phyloP scores from a whole-genome alignment of 2,888 invertebrate genomes.

The Amorpha juglandis region DNA sequence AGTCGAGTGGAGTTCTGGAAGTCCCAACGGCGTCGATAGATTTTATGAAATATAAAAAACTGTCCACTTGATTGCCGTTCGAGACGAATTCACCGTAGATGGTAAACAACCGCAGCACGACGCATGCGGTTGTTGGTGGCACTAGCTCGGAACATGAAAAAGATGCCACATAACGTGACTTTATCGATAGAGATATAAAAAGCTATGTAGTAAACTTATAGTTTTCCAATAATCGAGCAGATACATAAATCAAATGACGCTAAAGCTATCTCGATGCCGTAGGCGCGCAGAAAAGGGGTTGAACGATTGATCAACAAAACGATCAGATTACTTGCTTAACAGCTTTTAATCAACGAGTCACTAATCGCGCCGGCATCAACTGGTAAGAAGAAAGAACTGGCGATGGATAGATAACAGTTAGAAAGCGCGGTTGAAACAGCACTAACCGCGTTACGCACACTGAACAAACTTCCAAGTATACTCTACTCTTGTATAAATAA shows the following conservation, averaged over 20 bases:
- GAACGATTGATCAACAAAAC: constrained; percentile 52
- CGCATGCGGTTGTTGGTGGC: constrained; percentile 63
- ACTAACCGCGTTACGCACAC: constrained; percentile 77
- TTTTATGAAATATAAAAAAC: constrained; percentile 51
- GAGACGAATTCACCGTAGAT: constrained; percentile 63
- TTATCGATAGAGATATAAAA: constrained; percentile 48
- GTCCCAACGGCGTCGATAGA: background rate
- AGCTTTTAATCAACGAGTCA: constrained; percentile 62
- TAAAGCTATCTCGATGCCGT: constrained; percentile 43
- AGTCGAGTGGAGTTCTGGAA: background rate
- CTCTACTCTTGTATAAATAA: constrained; percentile 29
- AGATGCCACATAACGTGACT: constrained; percentile 55
- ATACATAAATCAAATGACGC: constrained; percentile 40
- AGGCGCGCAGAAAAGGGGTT: constrained; percentile 53
- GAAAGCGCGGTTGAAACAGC: constrained; percentile 72
- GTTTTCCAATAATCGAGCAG: constrained; percentile 37
- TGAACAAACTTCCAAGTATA: constrained; percentile 52
- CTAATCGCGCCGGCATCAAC: constrained; percentile 64
- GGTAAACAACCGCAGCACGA: constrained; percentile 61
- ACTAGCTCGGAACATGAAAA: constrained; percentile 58
- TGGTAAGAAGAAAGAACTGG: constrained; percentile 65
- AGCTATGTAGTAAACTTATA: constrained; percentile 31
- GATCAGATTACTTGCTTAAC: constrained; percentile 64
- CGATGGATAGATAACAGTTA: constrained; percentile 75
- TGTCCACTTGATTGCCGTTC: constrained; percentile 61